phyloP scores from a whole-genome alignment of 2,113 vertebrate genomes.

The Cyanoderma ruficeps region DNA sequence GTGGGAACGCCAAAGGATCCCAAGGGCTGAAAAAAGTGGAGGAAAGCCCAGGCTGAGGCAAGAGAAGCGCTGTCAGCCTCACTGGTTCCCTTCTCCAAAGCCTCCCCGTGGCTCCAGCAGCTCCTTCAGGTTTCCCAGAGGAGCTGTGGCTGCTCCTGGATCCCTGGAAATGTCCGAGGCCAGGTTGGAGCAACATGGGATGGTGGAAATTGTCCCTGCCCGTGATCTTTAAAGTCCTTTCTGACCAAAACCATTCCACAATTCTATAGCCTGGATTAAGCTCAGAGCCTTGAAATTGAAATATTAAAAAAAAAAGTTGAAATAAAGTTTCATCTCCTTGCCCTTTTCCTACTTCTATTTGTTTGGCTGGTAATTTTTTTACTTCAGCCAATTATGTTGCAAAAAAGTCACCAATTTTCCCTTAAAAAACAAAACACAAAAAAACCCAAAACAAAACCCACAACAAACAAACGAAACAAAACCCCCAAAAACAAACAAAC shows the following conservation, averaged over 20 bases:
- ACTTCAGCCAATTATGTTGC: not conserved
- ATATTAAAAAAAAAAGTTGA: not conserved
- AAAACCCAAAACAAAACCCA: too few relatives aligned
- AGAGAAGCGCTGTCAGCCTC: not conserved
- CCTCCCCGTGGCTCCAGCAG: not conserved
- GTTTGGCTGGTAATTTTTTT: not conserved
- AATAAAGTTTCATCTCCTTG: not conserved
- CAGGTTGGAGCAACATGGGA: not conserved
- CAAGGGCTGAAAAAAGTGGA: not conserved
- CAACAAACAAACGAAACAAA: too few relatives aligned
- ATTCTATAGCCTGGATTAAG: not conserved
- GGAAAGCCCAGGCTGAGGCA: not conserved
- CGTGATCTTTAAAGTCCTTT: not conserved
- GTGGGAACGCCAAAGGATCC: not conserved
- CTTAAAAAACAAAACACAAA: not conserved
- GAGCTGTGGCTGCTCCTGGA: not conserved
- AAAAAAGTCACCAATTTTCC: not conserved
- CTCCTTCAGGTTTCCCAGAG: not conserved
- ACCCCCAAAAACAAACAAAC: too few relatives aligned
- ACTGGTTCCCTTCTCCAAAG: not conserved
- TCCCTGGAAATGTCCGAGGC: not conserved
- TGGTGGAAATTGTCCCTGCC: not conserved
- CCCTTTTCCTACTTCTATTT: not conserved
- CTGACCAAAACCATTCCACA: not conserved
- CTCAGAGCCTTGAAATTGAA: not conserved